Percentiles rank a stretch among this genome's conserved stretches.
These are phyloP conservation scores for Agriopis leucophaearia DNA, from an alignment of 2,888 invertebrate genomes.

Conservation along the genomic window DNA sequence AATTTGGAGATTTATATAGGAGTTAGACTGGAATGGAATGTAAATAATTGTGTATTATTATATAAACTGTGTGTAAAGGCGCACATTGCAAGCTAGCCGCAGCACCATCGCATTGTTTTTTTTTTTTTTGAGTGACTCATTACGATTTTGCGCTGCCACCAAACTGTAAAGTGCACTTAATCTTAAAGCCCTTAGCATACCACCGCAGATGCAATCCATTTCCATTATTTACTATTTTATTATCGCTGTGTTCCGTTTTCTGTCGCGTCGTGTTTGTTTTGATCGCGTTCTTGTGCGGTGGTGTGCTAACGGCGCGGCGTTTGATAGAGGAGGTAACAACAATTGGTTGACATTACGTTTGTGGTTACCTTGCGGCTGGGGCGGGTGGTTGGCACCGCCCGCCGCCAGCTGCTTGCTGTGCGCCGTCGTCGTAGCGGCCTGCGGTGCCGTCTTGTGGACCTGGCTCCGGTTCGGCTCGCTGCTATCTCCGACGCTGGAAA, in stretches of 20 bases:
- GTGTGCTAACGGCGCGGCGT: not conserved
- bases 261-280: not conserved
- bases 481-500: constrained; percentile 82
- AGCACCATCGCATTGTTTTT: not conserved
- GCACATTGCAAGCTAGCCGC: not conserved
- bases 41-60: too few species aligned
- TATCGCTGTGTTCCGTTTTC: too few species aligned
- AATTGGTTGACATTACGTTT: constrained; percentile 80
- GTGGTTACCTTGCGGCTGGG: constrained; percentile 88
- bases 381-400: constrained; percentile 89
- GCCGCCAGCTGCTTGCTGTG: constrained; percentile 94
- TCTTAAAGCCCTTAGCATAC: constrained; percentile 1
- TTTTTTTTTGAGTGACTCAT: too few species aligned
- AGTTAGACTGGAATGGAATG: too few species aligned
- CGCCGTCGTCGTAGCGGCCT: constrained; percentile 90
- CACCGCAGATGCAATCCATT: not conserved
- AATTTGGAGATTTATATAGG: too few species aligned
- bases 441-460: constrained; percentile 74
- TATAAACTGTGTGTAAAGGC: not conserved
- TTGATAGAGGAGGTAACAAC: constrained; percentile 63
- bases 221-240: not conserved
- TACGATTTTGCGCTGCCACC: not conserved
- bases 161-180: not conserved
- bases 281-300: not conserved
- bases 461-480: constrained; percentile 70